Conservation (phyloP, 2,113 vertebrate species). For the human (Homo sapiens) region DNA sequence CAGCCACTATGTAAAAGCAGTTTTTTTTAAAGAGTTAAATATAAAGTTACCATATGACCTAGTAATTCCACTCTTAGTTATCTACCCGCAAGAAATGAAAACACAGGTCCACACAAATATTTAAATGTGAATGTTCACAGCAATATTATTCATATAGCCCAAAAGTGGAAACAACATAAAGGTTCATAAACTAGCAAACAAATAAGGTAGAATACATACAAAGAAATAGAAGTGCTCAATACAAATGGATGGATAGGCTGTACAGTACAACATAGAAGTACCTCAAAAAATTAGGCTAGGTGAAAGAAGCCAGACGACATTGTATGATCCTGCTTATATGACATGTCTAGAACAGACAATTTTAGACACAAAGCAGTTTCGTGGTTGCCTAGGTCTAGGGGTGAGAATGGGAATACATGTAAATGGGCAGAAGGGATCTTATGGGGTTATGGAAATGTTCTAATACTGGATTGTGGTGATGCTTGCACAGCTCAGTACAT, state of each 20-base stretch:
- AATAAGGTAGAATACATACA: not conserved
- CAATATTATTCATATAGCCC: not conserved
- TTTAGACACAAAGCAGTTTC: not conserved
- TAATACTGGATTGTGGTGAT: not conserved
- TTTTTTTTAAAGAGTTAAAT: not conserved
- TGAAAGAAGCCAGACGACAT: not conserved
- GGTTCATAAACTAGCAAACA: not conserved
- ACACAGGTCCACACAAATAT: not conserved
- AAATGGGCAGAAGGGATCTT: not conserved
- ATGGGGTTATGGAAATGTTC: not conserved
- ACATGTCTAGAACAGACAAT: not conserved
- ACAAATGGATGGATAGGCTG: not conserved
- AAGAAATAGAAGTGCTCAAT: not conserved
- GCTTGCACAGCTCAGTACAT: not conserved
- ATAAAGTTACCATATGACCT: not conserved
- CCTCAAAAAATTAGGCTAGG: not conserved
- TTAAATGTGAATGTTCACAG: not conserved
- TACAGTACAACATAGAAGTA: not conserved
- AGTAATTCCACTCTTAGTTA: not conserved
- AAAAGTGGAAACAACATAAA: not conserved
- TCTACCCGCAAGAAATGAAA: not conserved
- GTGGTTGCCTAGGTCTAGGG: not conserved
- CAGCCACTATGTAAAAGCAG: not conserved
- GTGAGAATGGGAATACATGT: not conserved
- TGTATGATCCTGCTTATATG: not conserved